Conservation (phyloP, 2,888 invertebrate species). For the Melinopterus prodromus region DNA sequence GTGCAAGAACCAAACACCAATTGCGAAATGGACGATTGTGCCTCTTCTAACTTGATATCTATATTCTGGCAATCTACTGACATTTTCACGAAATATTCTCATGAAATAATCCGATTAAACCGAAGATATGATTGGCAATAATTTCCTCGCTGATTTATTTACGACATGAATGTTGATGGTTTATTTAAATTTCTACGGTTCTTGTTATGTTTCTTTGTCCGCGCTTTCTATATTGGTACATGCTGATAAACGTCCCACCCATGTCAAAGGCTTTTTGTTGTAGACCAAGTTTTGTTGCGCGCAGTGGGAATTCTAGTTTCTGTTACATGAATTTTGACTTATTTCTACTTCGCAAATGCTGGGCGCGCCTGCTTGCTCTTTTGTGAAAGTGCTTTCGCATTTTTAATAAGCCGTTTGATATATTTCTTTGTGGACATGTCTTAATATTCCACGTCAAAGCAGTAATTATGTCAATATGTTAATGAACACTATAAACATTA, state of each 20-base stretch:
- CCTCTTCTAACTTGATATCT: background rate
- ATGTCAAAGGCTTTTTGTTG: background rate
- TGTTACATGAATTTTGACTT: background rate
- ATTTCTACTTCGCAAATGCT: background rate
- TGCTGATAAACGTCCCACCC: background rate
- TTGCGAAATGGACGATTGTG: background rate
- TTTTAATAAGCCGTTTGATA: background rate
- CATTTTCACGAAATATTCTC: background rate
- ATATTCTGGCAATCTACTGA: background rate
- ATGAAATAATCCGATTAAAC: background rate
- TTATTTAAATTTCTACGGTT: background rate
- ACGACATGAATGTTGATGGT: background rate
- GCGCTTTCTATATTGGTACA: background rate
- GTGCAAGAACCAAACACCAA: background rate
- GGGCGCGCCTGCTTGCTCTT: background rate
- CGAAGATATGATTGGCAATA: background rate
- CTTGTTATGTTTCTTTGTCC: background rate
- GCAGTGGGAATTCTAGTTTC: background rate
- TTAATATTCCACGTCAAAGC: too few species aligned
- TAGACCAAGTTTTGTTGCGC: too few species aligned
- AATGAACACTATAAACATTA: too few species aligned
- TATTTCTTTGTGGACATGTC: too few species aligned
- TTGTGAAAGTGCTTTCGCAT: background rate
- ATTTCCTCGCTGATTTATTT: background rate
- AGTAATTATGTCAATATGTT: too few species aligned